phyloP scores from a whole-genome alignment of 2,888 invertebrate species.

The Synergus itoensis region DNA sequence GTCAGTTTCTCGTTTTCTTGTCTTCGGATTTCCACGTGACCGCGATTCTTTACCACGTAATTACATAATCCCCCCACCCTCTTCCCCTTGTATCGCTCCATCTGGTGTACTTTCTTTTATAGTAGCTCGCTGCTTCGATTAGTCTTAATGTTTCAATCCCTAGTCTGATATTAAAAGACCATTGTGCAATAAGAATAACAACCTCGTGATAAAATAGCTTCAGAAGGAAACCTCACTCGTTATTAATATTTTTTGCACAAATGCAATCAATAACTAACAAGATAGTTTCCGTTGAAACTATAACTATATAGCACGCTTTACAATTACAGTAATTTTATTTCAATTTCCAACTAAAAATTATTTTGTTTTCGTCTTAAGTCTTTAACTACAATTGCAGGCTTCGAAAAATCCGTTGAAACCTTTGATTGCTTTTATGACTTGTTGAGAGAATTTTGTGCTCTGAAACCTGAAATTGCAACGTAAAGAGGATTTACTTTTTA shows the following conservation, averaged over 20 bases:
- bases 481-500: background rate
- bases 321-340: background rate
- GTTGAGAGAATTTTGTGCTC: no score
- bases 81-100: background rate
- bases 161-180: slow-evolving; percentile 32
- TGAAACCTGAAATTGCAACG: background rate
- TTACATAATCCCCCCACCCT: slow-evolving; percentile 48
- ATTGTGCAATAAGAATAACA: slow-evolving; percentile 40
- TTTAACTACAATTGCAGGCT: no score
- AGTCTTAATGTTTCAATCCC: slow-evolving; percentile 25
- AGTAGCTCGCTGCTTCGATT: slow-evolving; percentile 21
- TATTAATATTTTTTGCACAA: slow-evolving; percentile 19
- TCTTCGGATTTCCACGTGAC: slow-evolving; percentile 51
- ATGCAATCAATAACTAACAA: slow-evolving; percentile 9
- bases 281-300: background rate
- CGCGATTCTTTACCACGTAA: slow-evolving; percentile 54
- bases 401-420: no score
- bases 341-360: background rate
- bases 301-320: background rate
- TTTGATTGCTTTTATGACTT: no score
- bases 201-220: slow-evolving; percentile 16
- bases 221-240: slow-evolving; percentile 5
- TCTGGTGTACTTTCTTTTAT: slow-evolving; percentile 49
- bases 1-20: slow-evolving; percentile 54
- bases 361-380: no score